Base-by-base conservation (phyloP, 2,797 vertebrate species). In the Coluber constrictor region DNA sequence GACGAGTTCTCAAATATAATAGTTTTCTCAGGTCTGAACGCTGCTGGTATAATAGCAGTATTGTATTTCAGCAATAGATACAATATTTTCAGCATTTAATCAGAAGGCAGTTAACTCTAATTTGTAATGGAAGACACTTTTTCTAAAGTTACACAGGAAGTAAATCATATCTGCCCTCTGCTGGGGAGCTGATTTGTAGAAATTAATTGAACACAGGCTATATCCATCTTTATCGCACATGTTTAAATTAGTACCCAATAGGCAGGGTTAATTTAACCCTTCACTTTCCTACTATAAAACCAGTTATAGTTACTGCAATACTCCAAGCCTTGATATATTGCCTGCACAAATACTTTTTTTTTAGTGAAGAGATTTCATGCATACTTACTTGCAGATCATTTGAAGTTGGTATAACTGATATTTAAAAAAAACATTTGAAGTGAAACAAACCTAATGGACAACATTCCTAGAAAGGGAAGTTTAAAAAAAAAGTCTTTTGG, bases 91-190 rank as follows among this genome's bases (percentile, higher is more conserved):
- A 32, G 15, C 37, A 87, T 70, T 57, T 59, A 12, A 66, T 18
- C 23, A 87, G 47, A 89, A 13, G 5, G 20, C 3, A 87, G 7
- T 66, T 74, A 0, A 0, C 74, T 59, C 43, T 90, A 37, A 37
- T 0, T 79, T 27, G 37, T 60, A 87, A 54, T 2, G 32, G 51
- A 3, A 86, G 32, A 16, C 56, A 1, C 0, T 51, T 94, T 11
- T 47, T 12, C 1, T 8, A 37, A 32, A 57, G n/a, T 88, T 90
- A 27, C 54, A 74, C 23, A 95, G 59, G 27, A 57, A 55, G 88
- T 83, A 70, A 63, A 90, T 20, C n/a, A 47, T 37, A 18, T 94
- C 95, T 96, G 95, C 94, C 94, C 92, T 61, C 92, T 93, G 55
- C 86, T 91, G 95, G 94, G 13, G n/a, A 90, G n/a, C 51, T 91